phyloP scores from a whole-genome alignment of 2,113 vertebrate species.

The Cyanistes caeruleus region DNA sequence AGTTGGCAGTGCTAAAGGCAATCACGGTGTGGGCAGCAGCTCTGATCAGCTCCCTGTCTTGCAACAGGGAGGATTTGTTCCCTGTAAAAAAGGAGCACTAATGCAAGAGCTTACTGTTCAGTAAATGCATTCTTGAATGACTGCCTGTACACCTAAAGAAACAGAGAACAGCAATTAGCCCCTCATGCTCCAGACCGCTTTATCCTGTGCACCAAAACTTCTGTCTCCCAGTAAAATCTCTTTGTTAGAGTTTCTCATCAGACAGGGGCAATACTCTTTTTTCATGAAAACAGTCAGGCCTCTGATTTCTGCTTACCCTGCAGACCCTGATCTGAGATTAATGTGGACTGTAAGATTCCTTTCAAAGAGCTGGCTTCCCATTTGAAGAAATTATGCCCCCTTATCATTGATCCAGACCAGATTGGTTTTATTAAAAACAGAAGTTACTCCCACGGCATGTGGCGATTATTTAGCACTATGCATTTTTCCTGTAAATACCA shows the following conservation, averaged over 20 bases:
- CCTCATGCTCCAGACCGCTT: neutral
- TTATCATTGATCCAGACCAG: conserved; percentile 78
- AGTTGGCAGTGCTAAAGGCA: neutral
- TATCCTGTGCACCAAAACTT: neutral
- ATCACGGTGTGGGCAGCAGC: neutral
- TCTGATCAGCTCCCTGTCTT: neutral
- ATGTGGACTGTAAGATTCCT: conserved; percentile 50
- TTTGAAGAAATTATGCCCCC: conserved; percentile 72
- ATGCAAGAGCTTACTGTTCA: neutral
- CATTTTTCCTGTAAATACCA: conserved; percentile 64
- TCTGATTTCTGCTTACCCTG: conserved; percentile 58
- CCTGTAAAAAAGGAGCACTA: neutral
- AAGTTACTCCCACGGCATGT: conserved; percentile 64
- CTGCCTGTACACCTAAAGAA: neutral
- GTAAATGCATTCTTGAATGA: neutral
- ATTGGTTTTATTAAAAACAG: conserved; percentile 78
- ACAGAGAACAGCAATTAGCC: neutral
- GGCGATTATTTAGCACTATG: conserved; percentile 66
- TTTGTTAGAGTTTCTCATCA: neutral
- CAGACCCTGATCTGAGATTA: conserved; percentile 46
- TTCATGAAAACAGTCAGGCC: neutral
- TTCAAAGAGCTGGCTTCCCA: conserved; percentile 72
- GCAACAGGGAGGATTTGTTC: neutral
- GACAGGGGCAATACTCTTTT: conserved; percentile 1
- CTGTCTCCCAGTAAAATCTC: neutral